A percentile compares a stretch with the other conserved stretches of the same genome.
Evolutionary conservation across 2,888 invertebrate species (phyloP).

Genomic region (Zygothrica quintamaculata): DNA sequence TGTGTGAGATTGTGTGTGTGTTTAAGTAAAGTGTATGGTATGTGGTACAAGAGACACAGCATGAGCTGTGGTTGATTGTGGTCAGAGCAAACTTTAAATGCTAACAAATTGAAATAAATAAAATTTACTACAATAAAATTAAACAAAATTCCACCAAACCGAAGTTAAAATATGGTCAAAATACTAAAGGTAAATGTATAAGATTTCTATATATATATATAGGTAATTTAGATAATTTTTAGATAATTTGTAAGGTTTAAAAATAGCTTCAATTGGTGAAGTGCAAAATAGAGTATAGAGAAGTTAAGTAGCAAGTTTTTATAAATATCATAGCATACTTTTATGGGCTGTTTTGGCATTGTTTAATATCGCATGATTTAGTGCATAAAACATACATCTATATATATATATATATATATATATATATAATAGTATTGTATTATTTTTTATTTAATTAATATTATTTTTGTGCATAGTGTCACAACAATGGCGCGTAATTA

Average conservation of each 20-base stretch:
- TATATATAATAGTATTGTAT: slow-evolving; percentile 21
- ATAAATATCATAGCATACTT: neutral
- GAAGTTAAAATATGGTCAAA: too few species aligned
- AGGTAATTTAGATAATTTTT: too few species aligned
- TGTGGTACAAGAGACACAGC: slow-evolving; percentile 7
- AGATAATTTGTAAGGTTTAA: too few species aligned
- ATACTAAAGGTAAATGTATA: too few species aligned
- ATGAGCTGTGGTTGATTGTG: slow-evolving; percentile 22
- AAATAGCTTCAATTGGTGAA: too few species aligned
- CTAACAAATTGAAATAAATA: slow-evolving; percentile 36
- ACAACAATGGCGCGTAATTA: slow-evolving; percentile 67
- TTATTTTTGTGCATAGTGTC: slow-evolving; percentile 32
- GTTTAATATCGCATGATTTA: slow-evolving; percentile 24
- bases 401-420: neutral
- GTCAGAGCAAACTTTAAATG: slow-evolving; percentile 41
- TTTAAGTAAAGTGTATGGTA: neutral
- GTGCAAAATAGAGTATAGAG: too few species aligned
- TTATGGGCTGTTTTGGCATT: neutral
- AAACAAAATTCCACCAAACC: slow-evolving; percentile 12
- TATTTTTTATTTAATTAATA: slow-evolving; percentile 63
- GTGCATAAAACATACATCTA: too few species aligned
- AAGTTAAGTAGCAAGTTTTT: too few species aligned
- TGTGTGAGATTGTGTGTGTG: neutral
- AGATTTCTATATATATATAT: too few species aligned
- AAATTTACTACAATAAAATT: slow-evolving; percentile 15